These are phyloP conservation scores for Recurvirostra avosetta DNA, from an alignment of 2,113 vertebrate species.

Conservation along the genomic window DNA sequence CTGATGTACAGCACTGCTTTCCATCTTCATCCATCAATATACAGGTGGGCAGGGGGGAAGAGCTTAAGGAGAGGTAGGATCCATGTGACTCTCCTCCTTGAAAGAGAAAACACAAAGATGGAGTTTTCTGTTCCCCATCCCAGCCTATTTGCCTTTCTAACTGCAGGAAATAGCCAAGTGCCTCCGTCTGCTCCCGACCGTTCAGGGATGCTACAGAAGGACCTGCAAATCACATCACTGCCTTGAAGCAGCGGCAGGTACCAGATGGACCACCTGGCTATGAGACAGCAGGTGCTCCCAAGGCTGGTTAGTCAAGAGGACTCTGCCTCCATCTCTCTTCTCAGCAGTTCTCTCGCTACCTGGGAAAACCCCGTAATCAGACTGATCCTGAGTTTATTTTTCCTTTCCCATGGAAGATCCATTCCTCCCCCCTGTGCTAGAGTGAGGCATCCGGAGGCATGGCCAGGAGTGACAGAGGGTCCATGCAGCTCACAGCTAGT, in stretches of 20 bases:
- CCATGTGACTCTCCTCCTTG: background rate
- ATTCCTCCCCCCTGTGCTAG: background rate
- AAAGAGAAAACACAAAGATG: background rate
- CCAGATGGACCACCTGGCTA: slow-evolving; percentile 55
- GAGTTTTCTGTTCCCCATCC: background rate
- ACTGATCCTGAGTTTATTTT: background rate
- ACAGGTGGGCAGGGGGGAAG: background rate
- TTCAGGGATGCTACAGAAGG: slow-evolving; percentile 15
- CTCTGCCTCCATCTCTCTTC: background rate
- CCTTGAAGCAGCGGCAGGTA: slow-evolving; percentile 4
- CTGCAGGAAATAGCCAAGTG: background rate
- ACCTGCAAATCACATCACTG: slow-evolving; percentile 43
- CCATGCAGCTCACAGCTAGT: background rate
- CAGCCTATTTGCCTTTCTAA: background rate
- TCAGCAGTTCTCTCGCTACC: background rate
- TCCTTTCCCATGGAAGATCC: background rate
- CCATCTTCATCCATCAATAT: background rate
- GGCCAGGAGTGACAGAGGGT: background rate
- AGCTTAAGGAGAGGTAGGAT: background rate
- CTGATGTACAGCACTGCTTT: background rate
- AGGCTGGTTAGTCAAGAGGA: slow-evolving; percentile 29
- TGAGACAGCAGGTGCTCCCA: slow-evolving; percentile 40
- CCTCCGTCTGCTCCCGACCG: background rate
- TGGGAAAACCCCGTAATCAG: background rate
- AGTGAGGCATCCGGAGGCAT: background rate